phyloP scores from a whole-genome alignment of 2,888 invertebrate genomes.

The Cheiracanthium punctorium region DNA sequence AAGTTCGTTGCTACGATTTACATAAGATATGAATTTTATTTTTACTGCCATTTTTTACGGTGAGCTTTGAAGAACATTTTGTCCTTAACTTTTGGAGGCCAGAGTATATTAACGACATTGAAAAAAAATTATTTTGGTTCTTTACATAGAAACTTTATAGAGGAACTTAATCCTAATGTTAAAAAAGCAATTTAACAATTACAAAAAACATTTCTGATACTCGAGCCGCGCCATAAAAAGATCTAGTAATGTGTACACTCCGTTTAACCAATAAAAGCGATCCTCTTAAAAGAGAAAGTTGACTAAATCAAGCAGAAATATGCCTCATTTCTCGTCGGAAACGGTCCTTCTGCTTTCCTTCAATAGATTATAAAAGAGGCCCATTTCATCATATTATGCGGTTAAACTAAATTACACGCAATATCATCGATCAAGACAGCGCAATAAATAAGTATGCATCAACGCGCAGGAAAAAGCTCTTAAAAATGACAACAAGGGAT shows the following conservation, averaged over 20 bases:
- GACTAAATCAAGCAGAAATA: slow-evolving; percentile 63
- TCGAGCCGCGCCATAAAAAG: too few species aligned
- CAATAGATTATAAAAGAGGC: slow-evolving; percentile 63
- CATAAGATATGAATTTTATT: too few species aligned
- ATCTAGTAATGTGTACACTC: background rate
- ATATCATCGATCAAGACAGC: slow-evolving; percentile 42
- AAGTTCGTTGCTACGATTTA: too few species aligned
- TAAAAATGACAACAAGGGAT: background rate
- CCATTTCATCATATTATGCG: slow-evolving; percentile 65
- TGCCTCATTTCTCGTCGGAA: slow-evolving; percentile 59
- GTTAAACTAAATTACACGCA: slow-evolving; percentile 66
- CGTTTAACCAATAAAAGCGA: slow-evolving; percentile 14
- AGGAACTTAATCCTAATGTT: background rate
- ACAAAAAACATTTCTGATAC: too few species aligned
- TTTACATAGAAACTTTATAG: too few species aligned
- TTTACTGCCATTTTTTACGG: too few species aligned
- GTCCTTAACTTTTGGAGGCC: too few species aligned
- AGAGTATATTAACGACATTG: too few species aligned
- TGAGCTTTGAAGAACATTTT: too few species aligned
- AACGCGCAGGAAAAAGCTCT: slow-evolving; percentile 21
- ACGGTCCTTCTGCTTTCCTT: slow-evolving; percentile 52
- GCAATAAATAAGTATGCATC: slow-evolving; percentile 27
- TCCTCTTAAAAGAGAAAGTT: slow-evolving; percentile 14
- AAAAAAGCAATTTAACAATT: too few species aligned
- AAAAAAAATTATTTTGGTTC: background rate